Conservation (phyloP, 2,888 invertebrate genomes). For the Eudemis profundana region DNA sequence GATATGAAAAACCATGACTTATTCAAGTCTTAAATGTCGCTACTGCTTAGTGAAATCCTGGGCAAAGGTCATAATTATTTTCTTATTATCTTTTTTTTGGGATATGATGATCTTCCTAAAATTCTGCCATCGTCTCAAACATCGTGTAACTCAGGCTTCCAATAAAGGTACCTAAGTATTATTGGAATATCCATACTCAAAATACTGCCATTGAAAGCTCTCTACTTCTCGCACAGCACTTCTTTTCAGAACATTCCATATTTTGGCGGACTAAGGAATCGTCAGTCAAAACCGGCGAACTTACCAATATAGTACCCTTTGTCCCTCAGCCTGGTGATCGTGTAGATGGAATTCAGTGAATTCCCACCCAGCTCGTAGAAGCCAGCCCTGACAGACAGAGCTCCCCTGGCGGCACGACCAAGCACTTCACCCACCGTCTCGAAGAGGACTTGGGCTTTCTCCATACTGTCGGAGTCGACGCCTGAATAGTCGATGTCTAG, state of each 20-base stretch:
- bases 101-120: no score
- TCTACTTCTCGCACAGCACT: no score
- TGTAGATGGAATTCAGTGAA: slow-evolving; percentile 93
- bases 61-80: no score
- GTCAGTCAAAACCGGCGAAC: slow-evolving; percentile 50
- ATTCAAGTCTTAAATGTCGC: no score
- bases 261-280: neutral
- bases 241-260: no score
- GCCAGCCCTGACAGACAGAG: slow-evolving; percentile 87
- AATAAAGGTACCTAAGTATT: no score
- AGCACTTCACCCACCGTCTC: slow-evolving; percentile 90
- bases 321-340: slow-evolving; percentile 90
- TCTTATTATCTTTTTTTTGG: no score
- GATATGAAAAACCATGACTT: no score
- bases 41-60: no score
- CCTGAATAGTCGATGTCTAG: slow-evolving; percentile 88
- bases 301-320: slow-evolving; percentile 91
- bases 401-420: slow-evolving; percentile 86
- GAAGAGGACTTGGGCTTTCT: slow-evolving; percentile 89
- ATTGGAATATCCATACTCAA: no score
- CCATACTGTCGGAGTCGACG: slow-evolving; percentile 84
- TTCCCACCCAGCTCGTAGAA: slow-evolving; percentile 95
- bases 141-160: neutral
- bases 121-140: no score
- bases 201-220: no score